Conservation (phyloP, 2,113 vertebrate species). For the Hystrix brachyura region DNA sequence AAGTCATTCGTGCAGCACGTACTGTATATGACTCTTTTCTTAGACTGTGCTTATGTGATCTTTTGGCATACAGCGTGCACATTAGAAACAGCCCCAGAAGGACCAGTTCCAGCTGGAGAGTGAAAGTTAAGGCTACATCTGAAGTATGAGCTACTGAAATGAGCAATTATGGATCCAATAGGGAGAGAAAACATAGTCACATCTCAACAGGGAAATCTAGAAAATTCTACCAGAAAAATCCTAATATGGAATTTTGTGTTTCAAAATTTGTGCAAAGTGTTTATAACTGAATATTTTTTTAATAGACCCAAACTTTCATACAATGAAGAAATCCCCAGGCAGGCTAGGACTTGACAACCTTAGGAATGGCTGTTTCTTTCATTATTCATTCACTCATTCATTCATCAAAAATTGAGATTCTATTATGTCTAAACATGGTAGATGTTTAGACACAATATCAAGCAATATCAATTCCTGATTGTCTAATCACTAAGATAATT, state of each 20-base stretch:
- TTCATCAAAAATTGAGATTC: background rate
- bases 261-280: background rate
- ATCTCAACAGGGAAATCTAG: background rate
- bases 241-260: background rate
- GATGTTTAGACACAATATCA: background rate
- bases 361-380: background rate
- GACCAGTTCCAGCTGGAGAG: background rate
- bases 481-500: background rate
- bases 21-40: background rate
- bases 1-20: background rate
- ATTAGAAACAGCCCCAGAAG: background rate
- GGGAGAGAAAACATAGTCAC: background rate
- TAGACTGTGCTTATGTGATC: background rate
- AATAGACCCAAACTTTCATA: background rate
- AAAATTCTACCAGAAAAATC: background rate
- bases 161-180: background rate
- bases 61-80: background rate
- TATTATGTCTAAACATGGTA: background rate
- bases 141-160: background rate
- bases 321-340: background rate
- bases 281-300: slow-evolving; percentile 14
- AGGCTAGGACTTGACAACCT: background rate
- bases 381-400: background rate
- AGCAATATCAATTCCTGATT: background rate
- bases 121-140: background rate